phyloP scores from a whole-genome alignment of 2,888 invertebrate genomes.

The Metacarcinus magister region DNA sequence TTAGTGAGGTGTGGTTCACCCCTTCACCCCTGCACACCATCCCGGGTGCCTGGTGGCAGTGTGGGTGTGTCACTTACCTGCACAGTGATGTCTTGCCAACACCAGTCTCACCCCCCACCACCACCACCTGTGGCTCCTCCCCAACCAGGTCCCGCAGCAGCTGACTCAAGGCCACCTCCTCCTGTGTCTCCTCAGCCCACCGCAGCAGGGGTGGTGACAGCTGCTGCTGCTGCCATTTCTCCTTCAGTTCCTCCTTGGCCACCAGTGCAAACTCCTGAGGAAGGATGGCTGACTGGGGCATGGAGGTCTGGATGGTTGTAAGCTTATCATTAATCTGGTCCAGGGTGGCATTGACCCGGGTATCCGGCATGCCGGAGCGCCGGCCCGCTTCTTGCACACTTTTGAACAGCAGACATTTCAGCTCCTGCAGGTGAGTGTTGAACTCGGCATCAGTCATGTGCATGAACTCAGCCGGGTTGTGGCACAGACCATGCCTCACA shows the following conservation, averaged over 20 bases:
- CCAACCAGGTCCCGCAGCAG: not conserved
- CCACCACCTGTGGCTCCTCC: not conserved
- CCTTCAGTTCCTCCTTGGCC: not conserved
- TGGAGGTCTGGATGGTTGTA: not conserved
- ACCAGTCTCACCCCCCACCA: not conserved
- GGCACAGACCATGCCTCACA: not conserved
- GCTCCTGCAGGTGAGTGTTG: not conserved
- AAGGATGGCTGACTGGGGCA: not conserved
- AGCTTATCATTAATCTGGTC: not conserved
- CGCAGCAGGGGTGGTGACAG: not conserved
- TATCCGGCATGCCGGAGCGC: not conserved
- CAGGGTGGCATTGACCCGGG: not conserved
- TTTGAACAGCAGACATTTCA: not conserved
- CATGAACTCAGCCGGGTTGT: not conserved
- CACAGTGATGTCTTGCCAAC: not conserved
- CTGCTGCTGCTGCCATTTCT: not conserved
- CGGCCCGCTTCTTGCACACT: not conserved
- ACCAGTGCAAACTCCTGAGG: not conserved
- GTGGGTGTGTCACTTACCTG: not conserved
- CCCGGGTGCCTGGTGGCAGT: too few relatives aligned
- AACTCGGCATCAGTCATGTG: not conserved
- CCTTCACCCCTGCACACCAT: too few relatives aligned
- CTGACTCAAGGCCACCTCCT: not conserved
- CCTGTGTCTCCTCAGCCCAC: not conserved
- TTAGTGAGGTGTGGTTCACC: too few relatives aligned